Base-by-base conservation (phyloP, 2,797 vertebrate species). In the Mormyrops boulengeri region DNA sequence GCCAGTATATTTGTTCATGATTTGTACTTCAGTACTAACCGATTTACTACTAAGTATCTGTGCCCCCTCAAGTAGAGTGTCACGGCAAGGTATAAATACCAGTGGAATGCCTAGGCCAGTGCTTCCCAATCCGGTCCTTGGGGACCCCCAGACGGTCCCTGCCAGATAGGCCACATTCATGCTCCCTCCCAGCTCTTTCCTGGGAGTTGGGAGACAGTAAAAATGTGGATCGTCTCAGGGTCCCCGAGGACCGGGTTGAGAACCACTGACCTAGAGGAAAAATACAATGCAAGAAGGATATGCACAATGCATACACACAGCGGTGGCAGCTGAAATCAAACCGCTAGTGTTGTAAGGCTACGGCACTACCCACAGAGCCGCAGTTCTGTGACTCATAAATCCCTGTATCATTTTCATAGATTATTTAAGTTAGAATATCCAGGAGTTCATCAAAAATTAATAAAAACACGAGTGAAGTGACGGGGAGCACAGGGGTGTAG, bases 401-500 rank as follows among this genome's bases (percentile, higher is more conserved):
- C 30, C 69, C 69, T 73, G 30, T 38, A 73, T 38, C 69, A 17
- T 73, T 73, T 62, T 41, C 30, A 73, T 73, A 38, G 69, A 73
- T 73, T 73, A 73, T 73, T 73, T 73, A 73, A 73, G 69, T 73
- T 73, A 19, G 1, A 73, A 38, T 73, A 73, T 73, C 69, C 69
- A 73, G 69, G 34, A 73, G 69, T 73, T 73, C 69, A 73, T 73
- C 69, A 73, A 73, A 73, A 73, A 73, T 73, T 38, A 41, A 73
- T 73, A 38, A 17, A 38, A 73, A 73, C 69, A 73, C 69, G 34
- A 73, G 69, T 73, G 69, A 73, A 73, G 30, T 73, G 69, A 73
- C 14, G 14, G 69, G 30, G 14, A 19, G 69, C 69, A 6, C 34
- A 38, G 30, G 69, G 69, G 30, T 4, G 14, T 0, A 17, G 69